Evolutionary conservation across 1,140 invertebrate species (phyloP), one percentile per base, ranked within the genome.

Genomic region (Sycobia sp.): DNA sequence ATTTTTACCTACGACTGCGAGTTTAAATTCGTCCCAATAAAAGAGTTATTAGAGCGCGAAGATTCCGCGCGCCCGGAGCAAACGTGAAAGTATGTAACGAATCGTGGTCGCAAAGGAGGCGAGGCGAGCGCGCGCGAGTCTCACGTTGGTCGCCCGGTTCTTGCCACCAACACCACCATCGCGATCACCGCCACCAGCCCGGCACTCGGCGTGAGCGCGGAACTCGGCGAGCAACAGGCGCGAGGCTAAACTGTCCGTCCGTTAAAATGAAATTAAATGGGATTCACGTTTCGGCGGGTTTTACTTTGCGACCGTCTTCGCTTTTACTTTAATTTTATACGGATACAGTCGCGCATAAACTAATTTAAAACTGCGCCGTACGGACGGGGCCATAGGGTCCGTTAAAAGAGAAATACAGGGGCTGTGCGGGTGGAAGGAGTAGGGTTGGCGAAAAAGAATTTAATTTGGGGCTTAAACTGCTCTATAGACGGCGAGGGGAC

Each of bases 221-320:
- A n/a, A n/a, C n/a, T n/a, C n/a, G n/a, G n/a, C n/a, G 50, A 54
- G 59, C 59, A 62, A 62, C 59, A 54, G 59, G 59, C 50, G 59
- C 50, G 27, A 54, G 54, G 41, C 41, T 54, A 38, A 27, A 53
- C 50, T 54, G 41, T 54, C 41, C 46, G 49, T 38, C 29, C 50
- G 50, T 62, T 54, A 44, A 61, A 53, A 53, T 44, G 38, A 61
- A 61, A 61, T 61, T 61, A 61, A 61, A 61, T 61, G 58, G 53
- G 58, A 61, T 61, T 61, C 36, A 44, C 34, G 13, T 60, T 38
- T 53, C 50, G 25, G 22, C 43, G 32, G 54, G 50, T 54, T 54
- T 53, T 39, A 53, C 39, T 54, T 22, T 5, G 36, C 50, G 39
- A 46, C 29, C 8, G n/a, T 29, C 59, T 54, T 54, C 11, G 18